Conservation (phyloP, 2,797 vertebrate genomes). For the Propithecus perrieri region DNA sequence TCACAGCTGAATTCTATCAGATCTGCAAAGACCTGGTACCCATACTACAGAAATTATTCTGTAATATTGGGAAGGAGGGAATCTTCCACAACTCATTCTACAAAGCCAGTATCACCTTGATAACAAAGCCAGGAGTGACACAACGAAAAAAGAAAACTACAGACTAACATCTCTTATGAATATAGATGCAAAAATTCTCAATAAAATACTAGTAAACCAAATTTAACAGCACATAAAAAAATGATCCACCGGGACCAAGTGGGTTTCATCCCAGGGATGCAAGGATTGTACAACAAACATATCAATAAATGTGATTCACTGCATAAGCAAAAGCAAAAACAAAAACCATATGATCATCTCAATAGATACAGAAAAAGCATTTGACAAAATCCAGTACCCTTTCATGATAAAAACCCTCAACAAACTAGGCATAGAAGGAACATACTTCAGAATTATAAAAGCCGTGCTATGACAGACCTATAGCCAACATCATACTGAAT, state of each 20-base stretch:
- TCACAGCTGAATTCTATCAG: neutral
- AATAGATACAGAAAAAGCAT: neutral
- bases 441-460: neutral
- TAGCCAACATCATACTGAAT: neutral
- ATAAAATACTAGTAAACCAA: neutral
- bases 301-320: neutral
- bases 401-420: neutral
- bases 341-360: neutral
- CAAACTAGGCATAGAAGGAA: neutral
- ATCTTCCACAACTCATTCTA: neutral
- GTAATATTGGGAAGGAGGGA: neutral
- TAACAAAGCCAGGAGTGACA: neutral
- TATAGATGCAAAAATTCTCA: neutral
- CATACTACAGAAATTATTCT: neutral
- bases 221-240: neutral
- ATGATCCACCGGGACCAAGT: neutral
- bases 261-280: neutral
- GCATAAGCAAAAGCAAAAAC: neutral
- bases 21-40: neutral
- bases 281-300: neutral
- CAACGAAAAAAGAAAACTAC: neutral
- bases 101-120: neutral
- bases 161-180: neutral
- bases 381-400: neutral
- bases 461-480: neutral